A percentile compares a stretch with the other conserved stretches of the same genome.
Evolutionary conservation across 2,797 vertebrate species (phyloP).

Genomic region (Taenioides sp.): DNA sequence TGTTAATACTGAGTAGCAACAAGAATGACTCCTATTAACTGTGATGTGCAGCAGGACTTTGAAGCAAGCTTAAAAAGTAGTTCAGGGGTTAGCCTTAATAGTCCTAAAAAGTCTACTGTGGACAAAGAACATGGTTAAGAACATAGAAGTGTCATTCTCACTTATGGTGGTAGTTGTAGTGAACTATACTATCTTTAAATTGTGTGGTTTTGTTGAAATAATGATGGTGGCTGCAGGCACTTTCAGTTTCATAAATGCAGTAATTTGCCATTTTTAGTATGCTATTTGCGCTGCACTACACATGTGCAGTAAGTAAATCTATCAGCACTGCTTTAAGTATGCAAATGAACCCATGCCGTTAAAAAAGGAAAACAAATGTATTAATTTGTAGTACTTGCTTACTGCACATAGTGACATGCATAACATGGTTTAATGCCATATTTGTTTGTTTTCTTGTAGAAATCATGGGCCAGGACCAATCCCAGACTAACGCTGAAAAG

Average conservation of each 20-base stretch:
- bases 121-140: not conserved
- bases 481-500: conserved; percentile 34
- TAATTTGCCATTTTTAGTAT: not conserved
- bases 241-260: not conserved
- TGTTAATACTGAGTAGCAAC: not conserved
- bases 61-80: not conserved
- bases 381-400: not conserved
- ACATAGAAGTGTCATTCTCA: not conserved
- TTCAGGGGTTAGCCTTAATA: not conserved
- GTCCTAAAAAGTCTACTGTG: not conserved
- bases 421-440: not conserved
- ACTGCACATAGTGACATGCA: not conserved
- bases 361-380: not conserved
- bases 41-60: not conserved
- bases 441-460: conserved; percentile 18
- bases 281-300: not conserved
- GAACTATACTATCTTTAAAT: not conserved
- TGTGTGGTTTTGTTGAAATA: not conserved
- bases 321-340: not conserved
- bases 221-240: not conserved
- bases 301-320: not conserved
- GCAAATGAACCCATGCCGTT: not conserved
- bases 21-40: not conserved
- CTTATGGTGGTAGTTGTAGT: not conserved
- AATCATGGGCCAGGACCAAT: conserved; percentile 66